Evolutionary conservation across 2,888 invertebrate genomes (phyloP).

Genomic region (Mesorhabditis sp.): DNA sequence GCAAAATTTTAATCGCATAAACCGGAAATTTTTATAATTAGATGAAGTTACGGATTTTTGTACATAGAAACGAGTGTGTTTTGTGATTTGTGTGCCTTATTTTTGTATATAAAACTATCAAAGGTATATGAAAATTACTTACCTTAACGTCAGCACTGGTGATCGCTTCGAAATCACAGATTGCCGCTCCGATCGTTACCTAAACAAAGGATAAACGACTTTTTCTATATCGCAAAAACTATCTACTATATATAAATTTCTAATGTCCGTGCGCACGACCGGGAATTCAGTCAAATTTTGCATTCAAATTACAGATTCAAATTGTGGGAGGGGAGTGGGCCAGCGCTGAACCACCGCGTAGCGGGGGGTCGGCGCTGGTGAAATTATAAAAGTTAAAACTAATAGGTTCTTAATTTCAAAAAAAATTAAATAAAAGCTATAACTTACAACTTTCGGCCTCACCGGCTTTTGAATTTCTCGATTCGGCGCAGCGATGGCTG

Average conservation of each 20-base stretch:
- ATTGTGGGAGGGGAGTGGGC: too few relatives aligned
- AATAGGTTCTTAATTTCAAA: slow-evolving; percentile 2
- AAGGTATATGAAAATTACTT: too few relatives aligned
- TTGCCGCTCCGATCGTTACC: slow-evolving; percentile 56
- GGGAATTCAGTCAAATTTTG: too few relatives aligned
- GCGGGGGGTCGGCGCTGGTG: too few relatives aligned
- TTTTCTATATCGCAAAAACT: background rate
- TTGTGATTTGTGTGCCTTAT: too few relatives aligned
- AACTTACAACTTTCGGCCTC: slow-evolving; percentile 13
- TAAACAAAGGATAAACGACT: slow-evolving; percentile 20
- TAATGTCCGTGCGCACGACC: too few relatives aligned
- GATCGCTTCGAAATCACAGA: slow-evolving; percentile 55
- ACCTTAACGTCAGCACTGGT: slow-evolving; percentile 64
- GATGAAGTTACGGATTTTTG: too few relatives aligned
- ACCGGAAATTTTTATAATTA: too few relatives aligned
- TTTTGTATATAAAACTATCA: too few relatives aligned
- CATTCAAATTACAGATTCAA: too few relatives aligned
- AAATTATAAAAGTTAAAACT: background rate
- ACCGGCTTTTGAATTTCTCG: slow-evolving; percentile 18
- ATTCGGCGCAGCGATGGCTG: slow-evolving; percentile 18
- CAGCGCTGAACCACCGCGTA: too few relatives aligned
- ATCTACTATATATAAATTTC: background rate
- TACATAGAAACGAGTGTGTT: too few relatives aligned
- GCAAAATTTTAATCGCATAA: background rate
- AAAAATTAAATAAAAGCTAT: slow-evolving; percentile 13